Conservation (phyloP, 1,140 invertebrate species). For the Aphis craccivora region DNA sequence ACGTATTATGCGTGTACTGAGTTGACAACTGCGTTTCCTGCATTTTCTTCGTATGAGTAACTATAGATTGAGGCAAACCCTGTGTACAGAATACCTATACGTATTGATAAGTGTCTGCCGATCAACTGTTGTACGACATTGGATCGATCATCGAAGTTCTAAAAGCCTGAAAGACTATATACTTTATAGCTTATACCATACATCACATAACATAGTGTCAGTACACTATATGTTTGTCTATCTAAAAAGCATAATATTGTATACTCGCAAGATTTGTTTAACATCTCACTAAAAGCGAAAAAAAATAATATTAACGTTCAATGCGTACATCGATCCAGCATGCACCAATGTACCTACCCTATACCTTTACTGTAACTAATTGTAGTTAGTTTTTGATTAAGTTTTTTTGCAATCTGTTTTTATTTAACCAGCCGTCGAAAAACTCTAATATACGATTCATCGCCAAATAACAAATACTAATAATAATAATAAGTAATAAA, state of each 20-base stretch:
- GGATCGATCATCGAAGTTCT: neutral
- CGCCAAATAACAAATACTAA: too few species aligned
- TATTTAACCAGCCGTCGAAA: neutral
- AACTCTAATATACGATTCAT: neutral
- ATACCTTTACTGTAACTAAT: too few species aligned
- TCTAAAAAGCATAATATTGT: neutral
- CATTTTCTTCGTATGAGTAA: neutral
- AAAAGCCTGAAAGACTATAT: neutral
- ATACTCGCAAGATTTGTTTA: neutral
- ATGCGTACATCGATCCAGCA: neutral
- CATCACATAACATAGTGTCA: too few species aligned
- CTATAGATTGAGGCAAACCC: neutral
- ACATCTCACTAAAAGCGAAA: neutral
- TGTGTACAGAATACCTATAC: neutral
- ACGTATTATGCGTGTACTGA: too few species aligned
- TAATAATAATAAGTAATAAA: too few species aligned
- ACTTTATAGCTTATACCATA: neutral
- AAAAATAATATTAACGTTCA: neutral
- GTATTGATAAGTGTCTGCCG: too few species aligned
- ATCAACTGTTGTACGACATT: neutral
- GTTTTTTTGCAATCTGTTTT: neutral
- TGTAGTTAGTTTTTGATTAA: too few species aligned
- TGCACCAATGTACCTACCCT: too few species aligned
- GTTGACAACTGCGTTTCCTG: too few species aligned
- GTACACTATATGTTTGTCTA: neutral